Evolutionary conservation across 2,113 vertebrate genomes (phyloP), one percentile per base, ranked within the genome.

Genomic region (Montifringilla adamsi): DNA sequence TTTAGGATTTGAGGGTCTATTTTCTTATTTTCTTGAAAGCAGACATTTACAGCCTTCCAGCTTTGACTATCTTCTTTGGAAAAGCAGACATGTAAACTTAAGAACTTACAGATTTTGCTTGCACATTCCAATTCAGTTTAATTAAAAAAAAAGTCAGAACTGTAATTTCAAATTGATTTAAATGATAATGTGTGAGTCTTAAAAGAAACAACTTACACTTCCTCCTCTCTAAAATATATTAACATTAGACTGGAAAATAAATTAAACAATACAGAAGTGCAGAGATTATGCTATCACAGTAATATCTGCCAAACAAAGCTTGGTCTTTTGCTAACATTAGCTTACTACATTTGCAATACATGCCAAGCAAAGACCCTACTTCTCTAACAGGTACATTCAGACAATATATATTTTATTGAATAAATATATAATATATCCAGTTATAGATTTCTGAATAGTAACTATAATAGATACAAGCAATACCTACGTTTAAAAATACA

Each of bases 391-490:
- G 84, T 97, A 97, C 93, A 97, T 86, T 97, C 95, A 97, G 92
- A 97, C 97, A 97, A 97, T 97, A 98, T 93, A 97, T 97, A 95
- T 91, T 97, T 94, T 96, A 88, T 97, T 75, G 94, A 97, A 98
- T 98, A 97, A 98, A 98, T 98, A 98, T 97, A 97, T 76, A 96
- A 95, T 97, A 97, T 96, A 98, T 92, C 96, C 94, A 97, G 93
- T 97, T 97, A 96, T 96, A 97, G 89, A 97, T 95, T 97, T 97
- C 91, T 97, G 95, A 97, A 95, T 96, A 97, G 89, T 97, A 94
- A 80, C 95, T 97, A 89, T 97, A 94, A 87, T 96, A 97, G 91
- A 97, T 97, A 97, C 79, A 97, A 98, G 90, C 88, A 96, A 97
- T 97, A 94, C 69, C 96, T 98, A 98, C 49, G 7, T 97, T 96